Evolutionary conservation across 2,797 vertebrate species (phyloP), one percentile per base, ranked within the genome.

Genomic region (Mergus octosetaceus): DNA sequence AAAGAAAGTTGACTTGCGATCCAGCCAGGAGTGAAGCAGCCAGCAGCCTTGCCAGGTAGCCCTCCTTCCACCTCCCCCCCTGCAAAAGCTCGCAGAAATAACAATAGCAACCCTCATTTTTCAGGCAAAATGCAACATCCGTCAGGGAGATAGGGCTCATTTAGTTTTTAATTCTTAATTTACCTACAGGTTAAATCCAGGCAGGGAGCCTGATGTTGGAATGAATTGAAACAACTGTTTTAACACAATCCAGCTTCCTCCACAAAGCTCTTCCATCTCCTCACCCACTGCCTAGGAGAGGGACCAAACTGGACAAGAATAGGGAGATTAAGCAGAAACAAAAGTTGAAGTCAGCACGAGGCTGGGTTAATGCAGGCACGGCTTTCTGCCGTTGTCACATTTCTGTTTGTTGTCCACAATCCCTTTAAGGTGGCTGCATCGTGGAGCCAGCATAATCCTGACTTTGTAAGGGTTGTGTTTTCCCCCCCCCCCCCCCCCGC

Each of bases 401-500:
- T 86, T 69, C 70, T 72, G 70, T 90, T 90, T 92, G 92, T 82
- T 94, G 86, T 68, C 91, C 85, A 72, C 91, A 94, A 36, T 88
- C 71, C 78, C 89, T 96, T 94, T 83, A 71, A 94, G 94, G 93
- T 89, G 88, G 90, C 93, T 94, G 86, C 93, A 92, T 89, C 87
- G 87, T 93, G 68, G 85, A 93, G 94, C 89, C 93, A 92, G 86
- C 16, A 10, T 93, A 95, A 96, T 96, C 93, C 94, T 92, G 81
- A 86, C 94, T 96, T 95, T 95, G 69, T 95, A 81, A 91, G 89
- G 81, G 89, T 89, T 85, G 82, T 87, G 12, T 1, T 8, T 77
- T 64, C 5, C 8, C 9, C 9, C 36, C 16, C 18, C 22, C 49
- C 49, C 19, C 60, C 92, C n/a, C n/a, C n/a, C n/a, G n/a, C n/a